Conservation (phyloP, 2,888 invertebrate species). For the Pristionchus fissidentatus region DNA sequence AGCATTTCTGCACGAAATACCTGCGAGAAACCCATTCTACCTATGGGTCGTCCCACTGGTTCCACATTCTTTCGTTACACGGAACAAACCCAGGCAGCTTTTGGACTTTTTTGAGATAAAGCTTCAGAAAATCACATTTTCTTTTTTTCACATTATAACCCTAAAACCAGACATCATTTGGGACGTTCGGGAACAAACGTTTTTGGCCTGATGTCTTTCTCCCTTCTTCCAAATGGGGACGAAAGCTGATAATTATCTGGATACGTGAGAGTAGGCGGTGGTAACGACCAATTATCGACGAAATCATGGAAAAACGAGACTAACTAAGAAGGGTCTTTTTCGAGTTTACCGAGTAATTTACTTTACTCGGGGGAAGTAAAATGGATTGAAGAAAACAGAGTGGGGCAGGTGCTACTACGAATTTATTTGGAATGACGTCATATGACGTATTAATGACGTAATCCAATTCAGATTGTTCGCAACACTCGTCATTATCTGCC, state of each 20-base stretch:
- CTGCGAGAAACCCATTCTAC: too few relatives aligned
- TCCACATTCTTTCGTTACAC: too few relatives aligned
- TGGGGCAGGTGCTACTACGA: neutral
- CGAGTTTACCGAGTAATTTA: neutral
- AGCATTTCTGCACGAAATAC: too few relatives aligned
- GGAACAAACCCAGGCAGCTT: too few relatives aligned
- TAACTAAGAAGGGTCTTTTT: neutral
- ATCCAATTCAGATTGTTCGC: conserved; percentile 75
- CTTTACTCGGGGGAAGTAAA: neutral
- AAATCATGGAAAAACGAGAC: neutral
- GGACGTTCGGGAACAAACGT: neutral
- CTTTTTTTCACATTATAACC: too few relatives aligned
- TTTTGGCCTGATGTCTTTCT: neutral
- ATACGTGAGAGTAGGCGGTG: neutral
- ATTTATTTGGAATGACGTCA: conserved; percentile 60
- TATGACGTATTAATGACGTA: conserved; percentile 59
- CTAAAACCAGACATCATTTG: neutral
- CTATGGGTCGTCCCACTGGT: too few relatives aligned
- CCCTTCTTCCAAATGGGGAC: neutral
- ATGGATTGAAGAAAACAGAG: neutral
- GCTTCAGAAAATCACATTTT: too few relatives aligned
- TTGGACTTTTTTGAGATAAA: too few relatives aligned
- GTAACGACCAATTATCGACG: conserved; percentile 8
- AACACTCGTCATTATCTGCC: conserved; percentile 83
- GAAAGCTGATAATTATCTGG: conserved; percentile 8